Evolutionary conservation across 2,113 vertebrate genomes (phyloP).

Genomic region (Empidonax alnorum): DNA sequence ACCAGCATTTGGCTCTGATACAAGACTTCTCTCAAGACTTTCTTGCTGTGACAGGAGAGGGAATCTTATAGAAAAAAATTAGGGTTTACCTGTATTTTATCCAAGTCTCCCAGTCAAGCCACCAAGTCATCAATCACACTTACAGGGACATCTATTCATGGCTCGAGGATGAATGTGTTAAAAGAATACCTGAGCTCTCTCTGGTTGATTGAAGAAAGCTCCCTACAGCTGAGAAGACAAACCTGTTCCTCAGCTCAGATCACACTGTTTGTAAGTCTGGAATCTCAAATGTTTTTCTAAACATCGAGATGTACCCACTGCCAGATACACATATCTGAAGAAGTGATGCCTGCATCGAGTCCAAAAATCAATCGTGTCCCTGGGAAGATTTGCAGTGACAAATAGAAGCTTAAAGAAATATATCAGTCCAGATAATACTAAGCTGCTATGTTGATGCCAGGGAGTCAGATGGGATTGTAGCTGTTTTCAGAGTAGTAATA

Average conservation of each 20-base stretch:
- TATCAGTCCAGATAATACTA: neutral
- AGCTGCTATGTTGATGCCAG: neutral
- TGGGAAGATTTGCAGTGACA: neutral
- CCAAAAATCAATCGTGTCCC: neutral
- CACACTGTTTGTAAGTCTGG: neutral
- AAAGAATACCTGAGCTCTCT: neutral
- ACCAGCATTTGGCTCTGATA: neutral
- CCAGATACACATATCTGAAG: neutral
- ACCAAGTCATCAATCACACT: neutral
- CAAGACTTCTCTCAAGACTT: neutral
- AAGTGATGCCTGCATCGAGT: neutral
- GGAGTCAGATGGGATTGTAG: neutral
- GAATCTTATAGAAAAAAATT: neutral
- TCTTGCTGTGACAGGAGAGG: neutral
- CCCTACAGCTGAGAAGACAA: neutral
- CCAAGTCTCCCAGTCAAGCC: neutral
- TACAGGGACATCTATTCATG: neutral
- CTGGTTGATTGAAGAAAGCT: neutral
- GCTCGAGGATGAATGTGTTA: fast-evolving
- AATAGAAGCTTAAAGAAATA: conserved; percentile 15
- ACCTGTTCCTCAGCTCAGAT: neutral
- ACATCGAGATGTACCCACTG: neutral
- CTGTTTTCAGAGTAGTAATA: conserved; percentile 13
- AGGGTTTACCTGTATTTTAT: neutral
- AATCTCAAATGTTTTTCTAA: neutral